Percentiles rank a stretch among this genome's conserved stretches.
Conservation (phyloP, 2,797 vertebrate genomes). For the Glossophaga mutica region DNA sequence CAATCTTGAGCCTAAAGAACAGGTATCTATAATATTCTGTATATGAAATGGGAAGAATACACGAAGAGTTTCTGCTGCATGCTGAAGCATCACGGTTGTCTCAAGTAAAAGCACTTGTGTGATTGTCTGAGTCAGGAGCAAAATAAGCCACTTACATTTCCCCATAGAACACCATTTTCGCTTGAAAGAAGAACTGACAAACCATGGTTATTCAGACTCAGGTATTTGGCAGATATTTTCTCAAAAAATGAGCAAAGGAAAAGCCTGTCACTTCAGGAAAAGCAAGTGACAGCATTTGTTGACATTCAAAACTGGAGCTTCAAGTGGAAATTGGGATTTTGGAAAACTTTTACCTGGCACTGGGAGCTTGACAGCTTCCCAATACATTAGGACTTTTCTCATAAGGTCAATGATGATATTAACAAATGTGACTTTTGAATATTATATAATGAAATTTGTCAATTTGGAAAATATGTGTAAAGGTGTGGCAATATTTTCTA, state of each 20-base stretch:
- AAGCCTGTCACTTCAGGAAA: constrained; percentile 23
- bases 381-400: background rate
- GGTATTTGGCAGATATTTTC: constrained; percentile 34
- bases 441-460: background rate
- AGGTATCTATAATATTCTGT: background rate
- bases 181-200: constrained; percentile 52
- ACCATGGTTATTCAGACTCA: constrained; percentile 30
- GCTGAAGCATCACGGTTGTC: background rate
- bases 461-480: background rate
- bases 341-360: constrained; percentile 44
- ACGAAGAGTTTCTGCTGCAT: background rate
- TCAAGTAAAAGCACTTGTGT: background rate
- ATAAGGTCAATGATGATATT: background rate
- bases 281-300: constrained; percentile 52
- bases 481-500: background rate
- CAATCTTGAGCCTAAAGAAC: background rate
- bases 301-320: constrained; percentile 38
- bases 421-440: constrained; percentile 1
- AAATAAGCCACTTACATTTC: background rate
- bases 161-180: constrained; percentile 8
- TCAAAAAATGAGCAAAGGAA: constrained; percentile 49
- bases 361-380: background rate
- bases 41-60: background rate
- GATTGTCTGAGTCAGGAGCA: background rate
- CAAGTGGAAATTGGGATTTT: constrained; percentile 44